phyloP scores from a whole-genome alignment of 2,797 vertebrate genomes.

The Cyprinella venusta region DNA sequence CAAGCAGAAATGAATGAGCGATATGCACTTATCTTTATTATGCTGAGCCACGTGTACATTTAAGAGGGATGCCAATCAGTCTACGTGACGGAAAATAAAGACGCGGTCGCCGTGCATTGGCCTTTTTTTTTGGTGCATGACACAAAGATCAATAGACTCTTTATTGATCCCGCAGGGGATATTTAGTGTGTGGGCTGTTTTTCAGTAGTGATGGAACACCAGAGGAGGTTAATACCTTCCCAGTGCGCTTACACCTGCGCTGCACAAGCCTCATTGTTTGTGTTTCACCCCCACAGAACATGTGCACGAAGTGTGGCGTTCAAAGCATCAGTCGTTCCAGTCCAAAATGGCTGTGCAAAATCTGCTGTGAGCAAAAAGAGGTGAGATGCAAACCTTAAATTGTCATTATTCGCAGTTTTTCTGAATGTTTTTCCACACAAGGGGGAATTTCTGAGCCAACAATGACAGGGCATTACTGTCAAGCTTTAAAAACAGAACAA shows the following conservation, averaged over 20 bases:
- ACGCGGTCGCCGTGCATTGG: not conserved
- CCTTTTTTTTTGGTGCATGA: not conserved
- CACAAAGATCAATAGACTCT: constrained; percentile 47
- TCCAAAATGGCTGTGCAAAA: constrained; percentile 90
- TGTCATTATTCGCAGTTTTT: not conserved
- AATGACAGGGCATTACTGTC: not conserved
- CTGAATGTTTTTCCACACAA: not conserved
- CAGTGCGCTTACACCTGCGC: constrained; percentile 49
- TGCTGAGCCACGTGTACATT: not conserved
- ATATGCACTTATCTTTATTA: constrained; percentile 45
- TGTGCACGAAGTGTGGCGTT: constrained; percentile 90
- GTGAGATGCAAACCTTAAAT: constrained; percentile 72
- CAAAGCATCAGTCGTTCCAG: constrained; percentile 80
- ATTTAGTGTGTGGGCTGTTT: constrained; percentile 41
- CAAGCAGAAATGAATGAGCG: constrained; percentile 18
- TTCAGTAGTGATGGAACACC: constrained; percentile 27
- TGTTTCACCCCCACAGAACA: constrained; percentile 77
- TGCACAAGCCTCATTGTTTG: not conserved
- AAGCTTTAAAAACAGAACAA: not conserved
- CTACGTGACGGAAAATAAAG: constrained; percentile 6
- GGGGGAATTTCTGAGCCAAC: not conserved
- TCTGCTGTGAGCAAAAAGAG: constrained; percentile 94
- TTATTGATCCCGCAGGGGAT: constrained; percentile 22
- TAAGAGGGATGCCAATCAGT: constrained; percentile 25
- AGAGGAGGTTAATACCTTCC: constrained; percentile 50